Conservation (phyloP, 2,888 invertebrate species). For the Nebria brevicollis region DNA sequence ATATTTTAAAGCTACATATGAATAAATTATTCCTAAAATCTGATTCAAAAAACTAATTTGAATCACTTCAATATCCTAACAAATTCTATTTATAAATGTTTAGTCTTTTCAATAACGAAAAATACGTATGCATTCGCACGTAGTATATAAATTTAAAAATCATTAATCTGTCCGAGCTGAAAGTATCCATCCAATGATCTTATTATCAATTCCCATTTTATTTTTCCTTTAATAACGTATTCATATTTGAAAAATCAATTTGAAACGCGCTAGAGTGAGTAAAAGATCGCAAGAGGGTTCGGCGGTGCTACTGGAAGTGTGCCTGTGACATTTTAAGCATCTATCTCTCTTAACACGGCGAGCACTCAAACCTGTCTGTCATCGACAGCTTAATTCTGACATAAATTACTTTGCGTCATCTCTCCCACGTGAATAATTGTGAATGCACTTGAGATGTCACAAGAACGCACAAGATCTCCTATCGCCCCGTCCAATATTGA, state of each 20-base stretch:
- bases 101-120: no score
- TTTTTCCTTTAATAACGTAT: conserved; percentile 9
- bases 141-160: conserved; percentile 18
- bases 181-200: conserved; percentile 12
- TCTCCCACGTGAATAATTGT: conserved; percentile 39
- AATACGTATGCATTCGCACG: background rate
- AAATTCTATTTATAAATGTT: no score
- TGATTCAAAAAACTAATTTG: no score
- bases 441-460: conserved; percentile 29
- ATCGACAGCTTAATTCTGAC: conserved; percentile 44
- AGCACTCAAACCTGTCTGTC: conserved; percentile 37
- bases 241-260: conserved; percentile 18
- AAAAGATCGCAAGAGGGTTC: background rate
- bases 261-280: background rate
- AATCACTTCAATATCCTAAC: no score
- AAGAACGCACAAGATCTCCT: conserved; percentile 7
- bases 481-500: background rate
- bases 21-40: no score
- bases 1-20: no score
- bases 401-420: conserved; percentile 41
- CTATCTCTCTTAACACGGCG: conserved; percentile 13
- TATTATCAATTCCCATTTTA: conserved; percentile 7
- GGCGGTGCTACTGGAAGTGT: background rate
- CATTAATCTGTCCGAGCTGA: conserved; percentile 15
- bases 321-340: conserved; percentile 10